Evolutionary conservation across 2,113 vertebrate species (phyloP).

Genomic region (Rhea pennata): DNA sequence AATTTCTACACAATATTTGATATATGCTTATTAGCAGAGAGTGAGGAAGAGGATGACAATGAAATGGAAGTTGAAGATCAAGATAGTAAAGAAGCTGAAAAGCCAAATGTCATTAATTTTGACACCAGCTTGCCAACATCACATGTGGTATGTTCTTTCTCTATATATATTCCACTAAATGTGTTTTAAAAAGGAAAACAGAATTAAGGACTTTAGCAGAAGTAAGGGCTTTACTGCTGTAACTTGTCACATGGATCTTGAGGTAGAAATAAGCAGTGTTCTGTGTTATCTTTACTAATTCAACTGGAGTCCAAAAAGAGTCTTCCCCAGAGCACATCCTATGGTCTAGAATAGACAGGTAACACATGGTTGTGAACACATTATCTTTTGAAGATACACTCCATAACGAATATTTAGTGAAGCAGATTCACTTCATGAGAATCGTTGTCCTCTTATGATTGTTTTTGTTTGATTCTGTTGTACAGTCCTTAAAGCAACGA

Average conservation of each 20-base stretch:
- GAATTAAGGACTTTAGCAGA: background rate
- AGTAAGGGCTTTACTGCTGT: background rate
- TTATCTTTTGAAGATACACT: background rate
- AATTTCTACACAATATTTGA: background rate
- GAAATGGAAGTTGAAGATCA: slow-evolving; percentile 95
- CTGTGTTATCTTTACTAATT: background rate
- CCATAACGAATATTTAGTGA: background rate
- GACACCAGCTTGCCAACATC: slow-evolving; percentile 96
- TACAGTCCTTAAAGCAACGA: background rate
- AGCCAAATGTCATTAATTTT: slow-evolving; percentile 92
- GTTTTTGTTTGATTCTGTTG: background rate
- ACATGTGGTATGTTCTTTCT: slow-evolving; percentile 83
- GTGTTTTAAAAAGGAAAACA: no score
- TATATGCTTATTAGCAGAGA: slow-evolving; percentile 77
- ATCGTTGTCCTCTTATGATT: background rate
- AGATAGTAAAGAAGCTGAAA: slow-evolving; percentile 86
- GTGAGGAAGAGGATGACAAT: slow-evolving; percentile 88
- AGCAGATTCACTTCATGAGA: background rate
- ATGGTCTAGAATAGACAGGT: background rate
- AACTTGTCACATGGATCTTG: background rate
- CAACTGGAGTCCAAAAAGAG: background rate
- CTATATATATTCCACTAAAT: background rate
- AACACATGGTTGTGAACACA: no score
- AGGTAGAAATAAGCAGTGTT: background rate
- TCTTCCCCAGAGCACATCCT: background rate